Percentiles rank a stretch among this genome's conserved stretches.
Evolutionary conservation across 2,797 vertebrate genomes (phyloP).

Genomic region (Girardinus metallicus): DNA sequence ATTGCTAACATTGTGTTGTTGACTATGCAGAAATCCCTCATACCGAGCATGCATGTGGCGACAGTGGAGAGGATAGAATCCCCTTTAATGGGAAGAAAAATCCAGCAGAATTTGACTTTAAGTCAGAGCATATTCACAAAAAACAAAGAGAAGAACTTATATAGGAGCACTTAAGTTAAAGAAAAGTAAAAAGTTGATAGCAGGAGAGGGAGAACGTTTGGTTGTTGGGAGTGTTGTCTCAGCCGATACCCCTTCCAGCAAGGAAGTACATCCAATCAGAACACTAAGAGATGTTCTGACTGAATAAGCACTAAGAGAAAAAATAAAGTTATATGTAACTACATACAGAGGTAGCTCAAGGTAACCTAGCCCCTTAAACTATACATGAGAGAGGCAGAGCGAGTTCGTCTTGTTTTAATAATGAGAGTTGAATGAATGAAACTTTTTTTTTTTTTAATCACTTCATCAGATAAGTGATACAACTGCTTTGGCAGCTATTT

Average conservation of each 20-base stretch:
- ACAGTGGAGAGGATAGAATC: background rate
- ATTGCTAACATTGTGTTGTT: background rate
- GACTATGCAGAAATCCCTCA: background rate
- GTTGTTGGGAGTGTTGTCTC: background rate
- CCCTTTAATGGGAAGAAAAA: background rate
- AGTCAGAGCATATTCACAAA: background rate
- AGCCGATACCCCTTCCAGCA: background rate
- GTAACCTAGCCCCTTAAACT: background rate
- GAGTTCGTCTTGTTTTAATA: constrained; percentile 10
- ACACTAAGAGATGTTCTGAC: background rate
- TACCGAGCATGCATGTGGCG: background rate
- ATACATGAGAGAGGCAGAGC: background rate
- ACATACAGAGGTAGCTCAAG: background rate
- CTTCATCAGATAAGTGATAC: constrained; percentile 7
- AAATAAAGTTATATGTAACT: background rate
- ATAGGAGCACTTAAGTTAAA: background rate
- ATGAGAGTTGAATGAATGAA: background rate
- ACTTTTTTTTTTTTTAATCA: background rate
- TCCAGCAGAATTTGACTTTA: too few relatives aligned
- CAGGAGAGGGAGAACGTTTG: background rate
- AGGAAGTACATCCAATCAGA: background rate
- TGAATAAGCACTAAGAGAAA: background rate
- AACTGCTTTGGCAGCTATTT: too few relatives aligned
- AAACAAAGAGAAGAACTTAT: background rate
- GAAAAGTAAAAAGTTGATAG: background rate